Percentiles rank a stretch among this genome's conserved stretches.
phyloP scores from a whole-genome alignment of 2,113 vertebrate species.

The Onychorhynchus coronatus region DNA sequence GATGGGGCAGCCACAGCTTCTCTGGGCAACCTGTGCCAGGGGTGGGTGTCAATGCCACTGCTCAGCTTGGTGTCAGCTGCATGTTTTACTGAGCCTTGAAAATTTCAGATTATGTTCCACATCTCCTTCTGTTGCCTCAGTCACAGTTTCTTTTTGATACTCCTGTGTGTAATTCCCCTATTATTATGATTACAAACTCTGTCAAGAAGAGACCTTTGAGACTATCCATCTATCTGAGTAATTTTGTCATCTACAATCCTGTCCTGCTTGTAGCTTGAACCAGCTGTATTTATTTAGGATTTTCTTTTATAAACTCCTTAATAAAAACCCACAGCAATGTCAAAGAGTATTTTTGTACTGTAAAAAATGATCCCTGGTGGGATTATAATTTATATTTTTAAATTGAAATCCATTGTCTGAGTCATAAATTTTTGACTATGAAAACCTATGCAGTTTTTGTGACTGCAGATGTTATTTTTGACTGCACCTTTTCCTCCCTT shows the following conservation, averaged over 20 bases:
- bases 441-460: neutral
- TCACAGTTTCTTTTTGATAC: neutral
- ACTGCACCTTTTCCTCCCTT: neutral
- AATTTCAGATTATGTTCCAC: neutral
- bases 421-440: neutral
- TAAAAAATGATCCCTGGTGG: slow-evolving; percentile 25
- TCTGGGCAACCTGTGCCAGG: no score
- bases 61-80: fast-evolving
- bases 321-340: neutral
- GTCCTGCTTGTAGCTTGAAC: slow-evolving; percentile 15
- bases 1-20: neutral
- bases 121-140: neutral
- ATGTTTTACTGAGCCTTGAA: neutral
- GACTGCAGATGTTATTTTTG: neutral
- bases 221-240: neutral
- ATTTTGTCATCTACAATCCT: slow-evolving; percentile 36
- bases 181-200: neutral
- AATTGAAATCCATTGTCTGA: slow-evolving; percentile 22
- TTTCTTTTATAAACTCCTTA: slow-evolving; percentile 45
- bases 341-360: slow-evolving; percentile 5
- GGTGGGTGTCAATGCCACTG: fast-evolving
- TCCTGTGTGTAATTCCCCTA: neutral
- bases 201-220: neutral
- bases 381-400: slow-evolving; percentile 45
- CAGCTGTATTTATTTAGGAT: slow-evolving; percentile 66